Evolutionary conservation across 53 echinoderm and acorn worm species (phyloP), one percentile per base, ranked within the genome.

Genomic region (Stichopus horrens): DNA sequence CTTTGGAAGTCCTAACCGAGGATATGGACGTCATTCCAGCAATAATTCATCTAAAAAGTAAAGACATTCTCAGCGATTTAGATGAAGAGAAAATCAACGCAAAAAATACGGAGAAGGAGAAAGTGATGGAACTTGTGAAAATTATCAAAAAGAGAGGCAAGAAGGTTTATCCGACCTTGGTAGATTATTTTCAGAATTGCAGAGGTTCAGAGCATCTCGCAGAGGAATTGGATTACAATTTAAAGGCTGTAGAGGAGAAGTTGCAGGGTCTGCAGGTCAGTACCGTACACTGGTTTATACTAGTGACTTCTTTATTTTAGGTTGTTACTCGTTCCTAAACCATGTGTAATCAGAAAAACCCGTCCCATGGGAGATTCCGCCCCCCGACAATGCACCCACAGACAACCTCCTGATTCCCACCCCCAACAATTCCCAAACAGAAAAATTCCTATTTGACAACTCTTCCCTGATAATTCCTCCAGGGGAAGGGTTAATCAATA

Each of bases 11-110:
- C 0, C 4, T 79, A 20, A 5, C 55, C 0, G 79, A 18, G 2
- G 79, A 56, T n/a, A 54, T 79, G 13, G 57, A 79, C 14, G 14
- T 79, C 22, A 79, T 6, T 9, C 80, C 19, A 8, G 13, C 18
- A 19, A 55, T 79, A 16, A 79, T 79, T 21, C 21, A 80, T 80
- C 5, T 79, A 4, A 79, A 79, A 55, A 56, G 57, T 5, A 56
- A 55, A 21, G 79, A 14, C 1, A 0, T 79, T 4, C 6, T 56
- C n/a, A 55, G 5, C 8, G 79, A 79, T 5, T 1, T 19, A n/a
- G 79, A 80, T 21, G 80, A 80, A 16, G 4, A 80, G 56, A 57
- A 14, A 55, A 79, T 79, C 57, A 54, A 16, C 18, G 16, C 80
- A 9, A 79, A 79, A 79, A 1, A 5, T 56, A 79, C 80, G 21